phyloP scores from a whole-genome alignment of 2,113 vertebrate species.

The Triplophysa siluroides region DNA sequence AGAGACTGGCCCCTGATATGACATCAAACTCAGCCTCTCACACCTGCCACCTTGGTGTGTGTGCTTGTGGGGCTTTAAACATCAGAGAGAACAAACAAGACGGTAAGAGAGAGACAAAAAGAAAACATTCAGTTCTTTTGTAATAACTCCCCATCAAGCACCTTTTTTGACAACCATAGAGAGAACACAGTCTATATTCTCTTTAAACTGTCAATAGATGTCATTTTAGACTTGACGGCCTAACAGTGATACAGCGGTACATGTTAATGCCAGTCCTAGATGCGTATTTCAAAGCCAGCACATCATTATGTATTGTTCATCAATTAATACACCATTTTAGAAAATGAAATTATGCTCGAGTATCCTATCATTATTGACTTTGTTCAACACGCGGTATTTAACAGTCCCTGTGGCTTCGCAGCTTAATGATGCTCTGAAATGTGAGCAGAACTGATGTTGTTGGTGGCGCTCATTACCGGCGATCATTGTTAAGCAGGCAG shows the following conservation, averaged over 20 bases:
- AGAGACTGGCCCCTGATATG: conserved; percentile 20
- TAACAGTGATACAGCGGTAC: neutral
- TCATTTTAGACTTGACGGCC: neutral
- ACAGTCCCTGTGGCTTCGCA: conserved; percentile 30
- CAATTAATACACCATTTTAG: conserved; percentile 14
- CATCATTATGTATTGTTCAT: neutral
- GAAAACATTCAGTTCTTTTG: conserved; percentile 21
- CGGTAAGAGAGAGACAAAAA: neutral
- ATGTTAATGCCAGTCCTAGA: neutral
- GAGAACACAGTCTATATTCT: neutral
- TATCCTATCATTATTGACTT: conserved; percentile 14
- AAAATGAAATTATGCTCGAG: neutral
- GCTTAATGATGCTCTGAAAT: conserved; percentile 21
- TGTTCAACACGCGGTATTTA: conserved; percentile 31
- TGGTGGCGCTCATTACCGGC: conserved; percentile 47
- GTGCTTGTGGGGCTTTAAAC: neutral
- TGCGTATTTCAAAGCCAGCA: neutral
- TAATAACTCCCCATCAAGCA: conserved; percentile 29
- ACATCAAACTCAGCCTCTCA: conserved; percentile 30
- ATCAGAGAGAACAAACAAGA: neutral
- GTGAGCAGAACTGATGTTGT: conserved; percentile 46
- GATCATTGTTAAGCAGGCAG: conserved; percentile 37
- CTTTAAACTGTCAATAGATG: conserved; percentile 10
- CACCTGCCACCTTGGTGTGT: conserved; percentile 33
- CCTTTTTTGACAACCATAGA: neutral